These are phyloP conservation scores for Drosophila lini DNA, from an alignment of 1,140 invertebrate species.

Conservation along the genomic window DNA sequence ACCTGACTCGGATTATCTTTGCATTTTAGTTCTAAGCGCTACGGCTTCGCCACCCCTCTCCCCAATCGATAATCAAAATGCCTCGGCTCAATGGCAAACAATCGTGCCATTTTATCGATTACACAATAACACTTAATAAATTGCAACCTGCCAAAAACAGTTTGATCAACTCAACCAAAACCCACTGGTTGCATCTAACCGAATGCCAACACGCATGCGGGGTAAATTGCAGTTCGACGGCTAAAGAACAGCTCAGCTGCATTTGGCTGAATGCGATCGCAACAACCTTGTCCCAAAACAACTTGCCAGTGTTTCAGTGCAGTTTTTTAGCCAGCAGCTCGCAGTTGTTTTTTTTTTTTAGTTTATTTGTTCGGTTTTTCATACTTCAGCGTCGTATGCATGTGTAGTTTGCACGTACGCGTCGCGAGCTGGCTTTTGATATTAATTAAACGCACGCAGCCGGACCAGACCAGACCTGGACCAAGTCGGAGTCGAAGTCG, in stretches of 20 bases:
- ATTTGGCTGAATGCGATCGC: constrained; percentile 57
- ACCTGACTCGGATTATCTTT: neutral
- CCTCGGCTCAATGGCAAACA: constrained; percentile 7
- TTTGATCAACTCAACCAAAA: constrained; percentile 50
- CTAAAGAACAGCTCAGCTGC: constrained; percentile 39
- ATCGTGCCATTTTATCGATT: constrained; percentile 63
- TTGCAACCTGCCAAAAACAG: constrained; percentile 69
- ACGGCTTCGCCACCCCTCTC: neutral
- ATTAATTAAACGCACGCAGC: constrained; percentile 79
- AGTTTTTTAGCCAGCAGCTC: constrained; percentile 5
- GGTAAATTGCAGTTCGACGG: constrained; percentile 21
- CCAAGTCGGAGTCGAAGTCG: constrained; percentile 14
- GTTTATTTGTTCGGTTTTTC: constrained; percentile 3
- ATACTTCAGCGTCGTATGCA: constrained; percentile 11
- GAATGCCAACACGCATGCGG: constrained; percentile 46
- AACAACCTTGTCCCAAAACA: constrained; percentile 82
- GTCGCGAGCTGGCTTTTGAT: constrained; percentile 65
- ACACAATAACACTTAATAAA: constrained; percentile 54
- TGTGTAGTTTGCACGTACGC: constrained; percentile 50
- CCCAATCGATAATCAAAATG: neutral
- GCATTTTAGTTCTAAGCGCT: no score
- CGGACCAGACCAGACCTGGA: constrained; percentile 28
- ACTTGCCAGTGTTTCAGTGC: constrained; percentile 60
- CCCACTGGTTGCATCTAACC: constrained; percentile 37
- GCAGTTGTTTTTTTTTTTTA: constrained; percentile 15